Evolutionary conservation across 2,113 vertebrate species (phyloP), one percentile per base, ranked within the genome.

Genomic region (Zosterops borbonicus): DNA sequence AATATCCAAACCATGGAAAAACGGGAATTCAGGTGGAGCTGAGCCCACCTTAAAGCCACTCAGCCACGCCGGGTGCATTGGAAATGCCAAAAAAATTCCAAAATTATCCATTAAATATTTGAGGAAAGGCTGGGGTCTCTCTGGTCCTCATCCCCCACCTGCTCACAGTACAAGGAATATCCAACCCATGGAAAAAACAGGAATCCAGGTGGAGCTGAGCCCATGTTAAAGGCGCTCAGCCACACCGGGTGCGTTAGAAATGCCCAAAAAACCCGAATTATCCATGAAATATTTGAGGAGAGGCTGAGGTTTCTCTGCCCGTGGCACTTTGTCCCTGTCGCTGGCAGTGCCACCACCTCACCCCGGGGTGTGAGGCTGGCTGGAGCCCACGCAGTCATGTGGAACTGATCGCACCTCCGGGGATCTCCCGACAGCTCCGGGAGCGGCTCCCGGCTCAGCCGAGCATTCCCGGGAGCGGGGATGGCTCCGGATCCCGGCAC

Each of bases 251-350:
- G 46, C 46, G 20, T 22, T 47, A 22, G 47, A 47, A 47, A 47
- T 23, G 22, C 47, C 11, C 46, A 47, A 47, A 47, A 8, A n/a
- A 29, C 6, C 90, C 81, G 4, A 52, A 33, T 24, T 15, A 29
- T 5, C 77, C 55, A 0, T 1, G 13, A 20, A 4, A 59, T 11
- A 22, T 9, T 1, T 0, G 2, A 39, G 3, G 44, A 47, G 20
- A 35, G 23, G 39, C 47, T 13, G 8, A 0, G 2, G 12, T 31
- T 69, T 11, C 49, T 44, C 28, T 12, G 1, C 29, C 60, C 9
- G 0, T 0, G 22, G 23, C 35, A 0, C 49, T 33, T 22, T 6
- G 22, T 29, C 35, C 4, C 31, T 9, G 46, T 24, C 37, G 3
- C 8, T 7, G 47, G 47, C 47, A 49, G 47, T 49, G 47, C 12